Conservation (phyloP, 2,113 vertebrate genomes). For the Lasiurus borealis region DNA sequence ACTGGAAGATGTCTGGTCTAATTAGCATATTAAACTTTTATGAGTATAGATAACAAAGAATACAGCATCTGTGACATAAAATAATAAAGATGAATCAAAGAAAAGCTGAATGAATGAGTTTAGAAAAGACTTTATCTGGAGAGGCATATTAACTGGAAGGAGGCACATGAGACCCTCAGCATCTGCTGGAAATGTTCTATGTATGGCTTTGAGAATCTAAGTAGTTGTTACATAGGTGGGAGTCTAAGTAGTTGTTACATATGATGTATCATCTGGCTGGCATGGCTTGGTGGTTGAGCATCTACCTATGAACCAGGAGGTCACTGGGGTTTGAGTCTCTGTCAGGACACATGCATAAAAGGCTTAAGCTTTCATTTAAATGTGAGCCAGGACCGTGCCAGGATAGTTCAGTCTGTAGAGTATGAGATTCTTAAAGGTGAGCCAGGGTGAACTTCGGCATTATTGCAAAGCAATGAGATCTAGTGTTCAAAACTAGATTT, state of each 20-base stretch:
- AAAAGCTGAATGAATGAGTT: neutral
- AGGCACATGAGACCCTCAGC: neutral
- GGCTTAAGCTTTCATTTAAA: neutral
- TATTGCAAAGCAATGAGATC: neutral
- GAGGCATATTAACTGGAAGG: neutral
- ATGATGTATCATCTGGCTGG: neutral
- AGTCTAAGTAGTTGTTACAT: neutral
- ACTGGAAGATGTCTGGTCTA: no score
- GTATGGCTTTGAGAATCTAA: neutral
- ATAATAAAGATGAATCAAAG: neutral
- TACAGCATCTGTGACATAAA: neutral
- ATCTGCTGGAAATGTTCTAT: neutral
- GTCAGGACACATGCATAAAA: neutral
- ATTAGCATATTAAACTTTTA: no score
- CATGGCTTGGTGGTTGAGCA: no score
- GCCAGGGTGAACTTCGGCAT: neutral
- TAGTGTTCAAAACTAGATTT: neutral
- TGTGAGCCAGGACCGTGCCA: neutral
- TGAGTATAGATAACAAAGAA: neutral
- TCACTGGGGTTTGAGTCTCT: no score
- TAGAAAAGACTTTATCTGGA: neutral
- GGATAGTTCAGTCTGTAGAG: slow-evolving; percentile 88
- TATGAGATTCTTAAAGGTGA: slow-evolving; percentile 85
- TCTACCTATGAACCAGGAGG: no score
- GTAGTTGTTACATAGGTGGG: neutral